Conservation (phyloP, 2,797 vertebrate genomes). For the Enteromius fasciolatus region DNA sequence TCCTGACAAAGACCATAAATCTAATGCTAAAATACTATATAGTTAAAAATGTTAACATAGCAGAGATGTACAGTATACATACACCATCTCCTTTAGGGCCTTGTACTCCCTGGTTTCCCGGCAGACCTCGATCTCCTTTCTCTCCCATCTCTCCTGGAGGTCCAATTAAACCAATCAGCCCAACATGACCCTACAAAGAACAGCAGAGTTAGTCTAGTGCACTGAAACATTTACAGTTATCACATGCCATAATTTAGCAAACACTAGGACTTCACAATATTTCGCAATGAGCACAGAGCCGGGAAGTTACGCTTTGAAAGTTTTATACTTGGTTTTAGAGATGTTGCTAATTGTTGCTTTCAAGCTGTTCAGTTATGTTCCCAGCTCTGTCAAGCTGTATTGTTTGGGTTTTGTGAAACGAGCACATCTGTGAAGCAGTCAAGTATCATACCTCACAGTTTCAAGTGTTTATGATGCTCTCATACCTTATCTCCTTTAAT, state of each 20-base stretch:
- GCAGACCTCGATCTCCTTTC: constrained; percentile 90
- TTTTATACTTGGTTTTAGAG: background rate
- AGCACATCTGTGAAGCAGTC: background rate
- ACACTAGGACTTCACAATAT: background rate
- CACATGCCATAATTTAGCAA: background rate
- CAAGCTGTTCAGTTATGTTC: constrained; percentile 16
- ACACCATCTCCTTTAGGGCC: constrained; percentile 85
- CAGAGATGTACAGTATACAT: background rate
- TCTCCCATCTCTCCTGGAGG: constrained; percentile 90
- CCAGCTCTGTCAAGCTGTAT: background rate
- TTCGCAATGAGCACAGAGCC: background rate
- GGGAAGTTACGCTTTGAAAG: background rate
- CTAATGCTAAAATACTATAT: background rate
- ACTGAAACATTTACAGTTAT: background rate
- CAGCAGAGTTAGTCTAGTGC: background rate
- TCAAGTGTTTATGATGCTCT: constrained; percentile 28
- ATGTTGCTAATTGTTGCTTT: background rate
- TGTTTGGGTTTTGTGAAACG: background rate
- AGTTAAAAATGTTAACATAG: background rate
- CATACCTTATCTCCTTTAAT: constrained; percentile 90
- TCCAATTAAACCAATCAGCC: constrained; percentile 88
- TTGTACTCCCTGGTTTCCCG: constrained; percentile 82
- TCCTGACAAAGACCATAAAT: background rate
- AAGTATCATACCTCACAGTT: background rate
- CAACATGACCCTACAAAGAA: constrained; percentile 84